Evolutionary conservation across 2,113 vertebrate species (phyloP), one percentile per base, ranked within the genome.

Genomic region (Motacilla alba): DNA sequence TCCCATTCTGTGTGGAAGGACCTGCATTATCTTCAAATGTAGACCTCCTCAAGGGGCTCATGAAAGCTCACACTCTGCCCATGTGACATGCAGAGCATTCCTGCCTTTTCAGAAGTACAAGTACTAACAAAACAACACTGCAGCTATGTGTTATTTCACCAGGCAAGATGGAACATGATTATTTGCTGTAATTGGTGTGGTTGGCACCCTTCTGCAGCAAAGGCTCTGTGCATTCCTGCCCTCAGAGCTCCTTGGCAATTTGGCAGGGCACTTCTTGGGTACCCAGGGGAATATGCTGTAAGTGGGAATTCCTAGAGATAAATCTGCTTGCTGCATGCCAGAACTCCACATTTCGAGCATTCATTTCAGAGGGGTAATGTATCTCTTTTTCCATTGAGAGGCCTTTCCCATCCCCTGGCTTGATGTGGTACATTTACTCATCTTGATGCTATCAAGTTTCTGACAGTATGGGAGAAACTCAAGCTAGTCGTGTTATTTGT

Each of bases 291-390:
- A 75, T 92, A 86, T 78, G 86, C 80, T 5, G 43, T 87, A 87
- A 92, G 74, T 90, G 89, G 93, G 93, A 95, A 97, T 97, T 97
- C 95, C 95, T 96, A 89, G 93, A 95, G 96, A 94, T 87, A 93
- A 89, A 74, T 92, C 83, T 87, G 68, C 33, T 74, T 60, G 56
- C 86, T 83, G 64, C 47, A 3, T 94, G 80, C 89, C 89, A 94
- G 86, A 86, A 41, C 60, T 70, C 52, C 0, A 0, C 91, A 78
- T 96, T 96, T 95, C 94, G 93, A 84, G 63, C 91, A 92, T 95
- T 94, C 76, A 67, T 95, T 97, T 94, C 39, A 68, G 64, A 94
- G 69, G 83, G 68, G 67, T 92, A 85, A 78, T 89, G 49, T 63
- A 22, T 68, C 79, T 35, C 16, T 88, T 93, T 92, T 95, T 89